These are phyloP conservation scores for Melanotaenia trifasciata DNA, from an alignment of 2,797 vertebrate species.

Conservation along the genomic window DNA sequence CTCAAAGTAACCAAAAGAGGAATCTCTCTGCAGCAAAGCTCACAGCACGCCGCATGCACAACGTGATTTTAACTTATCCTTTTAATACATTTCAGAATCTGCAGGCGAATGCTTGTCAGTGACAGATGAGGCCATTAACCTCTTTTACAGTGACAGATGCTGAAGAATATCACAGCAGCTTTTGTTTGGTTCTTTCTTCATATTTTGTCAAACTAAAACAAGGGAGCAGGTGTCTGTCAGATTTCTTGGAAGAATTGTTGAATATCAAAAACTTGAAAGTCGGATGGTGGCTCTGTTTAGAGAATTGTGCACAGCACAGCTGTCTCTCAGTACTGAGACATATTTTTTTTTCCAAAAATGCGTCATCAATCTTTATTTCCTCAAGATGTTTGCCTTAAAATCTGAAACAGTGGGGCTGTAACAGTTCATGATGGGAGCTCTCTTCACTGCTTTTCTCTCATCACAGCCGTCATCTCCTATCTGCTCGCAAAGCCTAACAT, in stretches of 20 bases:
- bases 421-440: slow-evolving; percentile 16
- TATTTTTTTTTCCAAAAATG: slow-evolving; percentile 17
- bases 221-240: slow-evolving; percentile 56
- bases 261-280: slow-evolving; percentile 67
- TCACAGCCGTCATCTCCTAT: slow-evolving; percentile 55
- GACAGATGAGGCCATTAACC: slow-evolving; percentile 55
- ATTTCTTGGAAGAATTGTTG: slow-evolving; percentile 46
- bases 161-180: slow-evolving; percentile 38
- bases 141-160: slow-evolving; percentile 35
- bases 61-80: slow-evolving; percentile 25
- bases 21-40: slow-evolving; percentile 1
- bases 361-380: slow-evolving; percentile 52
- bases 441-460: slow-evolving; percentile 19
- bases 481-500: slow-evolving; percentile 38
- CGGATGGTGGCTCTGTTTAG: slow-evolving; percentile 30
- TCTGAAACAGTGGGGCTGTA: slow-evolving; percentile 11
- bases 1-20: slow-evolving; percentile 39
- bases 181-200: slow-evolving; percentile 54
- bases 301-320: slow-evolving; percentile 20
- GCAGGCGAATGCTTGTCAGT: slow-evolving; percentile 30
- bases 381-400: slow-evolving; percentile 29
- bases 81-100: slow-evolving; percentile 43
- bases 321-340: slow-evolving; percentile 20
- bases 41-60: slow-evolving; percentile 3
- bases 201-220: slow-evolving; percentile 59